phyloP scores from a whole-genome alignment of 2,797 vertebrate species.

The Staurois parvus region DNA sequence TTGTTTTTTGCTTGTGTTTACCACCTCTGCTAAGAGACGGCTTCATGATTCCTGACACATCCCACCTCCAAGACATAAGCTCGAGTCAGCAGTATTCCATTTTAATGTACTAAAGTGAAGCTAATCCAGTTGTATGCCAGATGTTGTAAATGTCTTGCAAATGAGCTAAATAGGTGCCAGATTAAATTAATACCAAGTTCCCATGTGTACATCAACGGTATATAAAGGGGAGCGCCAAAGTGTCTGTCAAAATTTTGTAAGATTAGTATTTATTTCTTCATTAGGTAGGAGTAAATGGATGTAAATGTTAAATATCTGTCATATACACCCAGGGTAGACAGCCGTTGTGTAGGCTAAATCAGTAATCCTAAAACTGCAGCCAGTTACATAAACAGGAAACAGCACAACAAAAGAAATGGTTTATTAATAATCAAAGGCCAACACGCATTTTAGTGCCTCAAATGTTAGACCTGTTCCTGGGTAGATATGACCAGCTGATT shows the following conservation, averaged over 20 bases:
- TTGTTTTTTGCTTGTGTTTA: background rate
- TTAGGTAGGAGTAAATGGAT: background rate
- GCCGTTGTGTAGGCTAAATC: background rate
- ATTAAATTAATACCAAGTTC: slow-evolving; percentile 1
- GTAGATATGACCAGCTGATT: too few species aligned
- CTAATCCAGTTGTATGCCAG: slow-evolving; percentile 45
- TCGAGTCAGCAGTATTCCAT: slow-evolving; percentile 15
- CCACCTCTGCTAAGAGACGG: background rate
- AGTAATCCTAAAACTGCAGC: background rate
- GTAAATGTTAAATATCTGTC: background rate
- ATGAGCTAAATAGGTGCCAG: slow-evolving; percentile 20
- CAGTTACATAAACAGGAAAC: background rate
- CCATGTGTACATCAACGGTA: slow-evolving; percentile 1
- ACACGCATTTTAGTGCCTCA: too few species aligned
- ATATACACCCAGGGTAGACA: background rate
- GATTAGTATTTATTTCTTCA: slow-evolving; percentile 12
- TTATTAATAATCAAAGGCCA: too few species aligned
- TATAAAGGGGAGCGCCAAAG: background rate
- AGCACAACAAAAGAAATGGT: background rate
- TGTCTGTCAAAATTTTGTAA: slow-evolving; percentile 12
- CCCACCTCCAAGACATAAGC: slow-evolving; percentile 11
- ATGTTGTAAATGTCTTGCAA: slow-evolving; percentile 34
- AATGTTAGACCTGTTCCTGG: too few species aligned
- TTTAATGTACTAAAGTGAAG: slow-evolving; percentile 38
- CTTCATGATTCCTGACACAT: slow-evolving; percentile 19